Conservation (phyloP, 2,888 invertebrate genomes). For the Hirtodrosophila confusa region DNA sequence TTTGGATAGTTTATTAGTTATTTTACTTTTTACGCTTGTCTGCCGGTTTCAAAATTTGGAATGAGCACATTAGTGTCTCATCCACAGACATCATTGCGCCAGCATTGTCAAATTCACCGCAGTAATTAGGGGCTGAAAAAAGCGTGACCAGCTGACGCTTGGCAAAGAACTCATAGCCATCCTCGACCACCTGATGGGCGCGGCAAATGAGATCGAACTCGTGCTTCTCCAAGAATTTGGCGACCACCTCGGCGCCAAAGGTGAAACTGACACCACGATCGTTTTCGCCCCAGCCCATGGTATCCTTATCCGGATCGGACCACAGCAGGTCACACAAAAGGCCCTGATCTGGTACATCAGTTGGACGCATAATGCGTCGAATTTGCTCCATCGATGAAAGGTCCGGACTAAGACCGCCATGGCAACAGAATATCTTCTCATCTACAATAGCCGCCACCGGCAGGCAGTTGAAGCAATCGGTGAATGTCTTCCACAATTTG, state of each 20-base stretch:
- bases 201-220: conserved; percentile 99
- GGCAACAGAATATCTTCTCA: conserved; percentile 92
- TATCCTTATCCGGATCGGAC: conserved; percentile 99
- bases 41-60: conserved; percentile 98
- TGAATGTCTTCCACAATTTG: conserved; percentile 99
- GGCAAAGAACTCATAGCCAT: conserved; percentile 99
- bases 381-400: conserved; percentile 99
- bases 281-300: conserved; percentile 99
- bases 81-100: conserved; percentile 99
- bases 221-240: conserved; percentile 99
- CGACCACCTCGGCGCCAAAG: conserved; percentile 99
- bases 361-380: conserved; percentile 98
- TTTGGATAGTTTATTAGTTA: conserved; percentile 50
- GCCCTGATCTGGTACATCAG: conserved; percentile 99
- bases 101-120: conserved; percentile 95
- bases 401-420: conserved; percentile 94
- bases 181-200: conserved; percentile 99
- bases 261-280: conserved; percentile 99
- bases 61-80: conserved; percentile 99
- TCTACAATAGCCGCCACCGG: conserved; percentile 97
- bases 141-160: conserved; percentile 97
- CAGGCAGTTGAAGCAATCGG: conserved; percentile 99
- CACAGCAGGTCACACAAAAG: conserved; percentile 98
- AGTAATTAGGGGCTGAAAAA: conserved; percentile 97
- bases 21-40: conserved; percentile 95